Base-by-base conservation (phyloP, 2,888 invertebrate species). In the Dynastes tityus region DNA sequence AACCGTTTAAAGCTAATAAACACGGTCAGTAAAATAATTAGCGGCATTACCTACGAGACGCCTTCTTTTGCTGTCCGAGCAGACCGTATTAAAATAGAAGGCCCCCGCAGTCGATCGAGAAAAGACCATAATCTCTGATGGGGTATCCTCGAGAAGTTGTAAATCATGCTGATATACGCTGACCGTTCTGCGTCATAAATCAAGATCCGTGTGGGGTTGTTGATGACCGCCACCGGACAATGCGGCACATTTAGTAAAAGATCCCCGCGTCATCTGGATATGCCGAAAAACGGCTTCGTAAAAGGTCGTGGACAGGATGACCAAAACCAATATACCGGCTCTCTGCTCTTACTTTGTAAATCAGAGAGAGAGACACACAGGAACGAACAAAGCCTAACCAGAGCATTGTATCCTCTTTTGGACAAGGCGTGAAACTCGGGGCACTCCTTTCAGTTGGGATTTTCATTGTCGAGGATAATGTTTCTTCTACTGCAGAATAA, bases 191-290 rank as follows among this genome's bases (percentile, higher is more conserved):
- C 80, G 81, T 83, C 86, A 84, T 88, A 88, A 88, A 88, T 88
- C 87, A 84, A 81, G 80, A 78, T 79, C 81, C 82, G 82, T 61
- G 73, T 82, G 82, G 84, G 84, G 81, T 83, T 83, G 88, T 86
- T 87, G 87, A 87, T 84, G 87, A 86, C 87, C 86, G 86, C 87
- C 87, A 85, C 86, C 82, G 87, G 86, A 87, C 87, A 87, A 87
- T 85, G 85, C 85, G 84, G 85, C 84, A 83, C 85, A 83, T 84
- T 85, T 85, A 81, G 83, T 82, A 82, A 82, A 82, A 73, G 78
- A 77, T 73, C 79, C 81, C 80, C 75, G 55, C 55, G 79, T 80
- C 78, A 76, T 76, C 76, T 65, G 73, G 76, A 73, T 37, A 61
- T 61, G 63, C 73, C 74, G 73, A 67, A 80, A 80, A 80, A 78